Evolutionary conservation across 2,113 vertebrate genomes (phyloP), one percentile per base, ranked within the genome.

Genomic region (Rhabdornis inornatus): DNA sequence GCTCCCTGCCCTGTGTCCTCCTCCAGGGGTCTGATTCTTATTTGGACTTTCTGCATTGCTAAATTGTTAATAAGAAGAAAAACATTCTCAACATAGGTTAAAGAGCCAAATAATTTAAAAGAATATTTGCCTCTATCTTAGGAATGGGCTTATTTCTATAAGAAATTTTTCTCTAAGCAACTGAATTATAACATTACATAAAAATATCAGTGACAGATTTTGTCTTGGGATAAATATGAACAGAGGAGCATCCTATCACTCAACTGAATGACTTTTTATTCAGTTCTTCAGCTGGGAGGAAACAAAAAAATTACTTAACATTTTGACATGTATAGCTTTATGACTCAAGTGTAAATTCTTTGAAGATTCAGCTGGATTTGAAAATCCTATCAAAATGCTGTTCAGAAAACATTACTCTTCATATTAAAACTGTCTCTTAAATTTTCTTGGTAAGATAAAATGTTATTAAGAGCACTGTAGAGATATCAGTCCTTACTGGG

Each of bases 291-390:
- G 4, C 19, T 83, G 45, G 11, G 33, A 83, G 19, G 69, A 95
- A 76, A 71, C 1, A 5, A 79, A 75, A 79, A 87, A 78, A n/a
- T 63, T 49, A 53, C 9, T 33, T 82, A 66, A 17, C 13, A 44
- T 83, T 94, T 90, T 85, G 30, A 85, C 49, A 85, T 23, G 15
- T 35, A 33, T 27, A 63, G 20, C 22, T 94, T 83, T 83, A 49
- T 80, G 42, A 45, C 10, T 76, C 12, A 68, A 82, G 44, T 28
- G 6, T 24, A 64, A 84, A 47, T 33, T 59, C 39, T 87, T 95
- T 83, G 83, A 92, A 76, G 31, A 83, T 59, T 72, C 37, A 65
- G 13, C 45, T 83, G n/a, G 19, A 60, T 76, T 82, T 71, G 61
- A 60, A 92, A 83, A 85, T 45, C 40, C 25, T 72, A 4, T 70